These are phyloP conservation scores for Odontesthes bonariensis DNA, from an alignment of 2,113 vertebrate species.

Conservation along the genomic window DNA sequence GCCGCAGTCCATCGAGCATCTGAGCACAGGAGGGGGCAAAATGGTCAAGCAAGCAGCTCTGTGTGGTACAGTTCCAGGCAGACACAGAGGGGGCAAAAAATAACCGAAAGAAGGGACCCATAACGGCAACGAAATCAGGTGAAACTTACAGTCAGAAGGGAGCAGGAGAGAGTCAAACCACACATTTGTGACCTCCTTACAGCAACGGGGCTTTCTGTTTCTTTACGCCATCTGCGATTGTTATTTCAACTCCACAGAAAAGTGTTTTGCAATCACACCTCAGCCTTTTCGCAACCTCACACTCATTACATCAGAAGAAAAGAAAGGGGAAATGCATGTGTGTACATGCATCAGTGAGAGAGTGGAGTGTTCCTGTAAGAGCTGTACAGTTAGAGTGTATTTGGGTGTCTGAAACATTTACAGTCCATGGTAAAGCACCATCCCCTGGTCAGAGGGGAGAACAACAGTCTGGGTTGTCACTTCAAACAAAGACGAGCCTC, in stretches of 20 bases:
- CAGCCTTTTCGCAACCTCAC: not conserved
- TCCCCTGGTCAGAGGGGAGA: slow-evolving; percentile 63
- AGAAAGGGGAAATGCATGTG: slow-evolving; percentile 44
- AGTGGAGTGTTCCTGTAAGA: slow-evolving; percentile 31
- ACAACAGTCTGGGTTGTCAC: slow-evolving; percentile 73
- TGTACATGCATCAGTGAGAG: slow-evolving; percentile 43
- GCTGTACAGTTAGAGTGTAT: slow-evolving; percentile 33
- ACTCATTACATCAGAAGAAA: slow-evolving; percentile 38
- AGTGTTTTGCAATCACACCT: slow-evolving; percentile 56
- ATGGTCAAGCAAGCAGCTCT: not conserved
- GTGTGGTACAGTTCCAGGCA: not conserved
- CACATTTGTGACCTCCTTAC: slow-evolving; percentile 3
- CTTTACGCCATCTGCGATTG: slow-evolving; percentile 7
- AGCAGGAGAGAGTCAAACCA: slow-evolving; percentile 3
- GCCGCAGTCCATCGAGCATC: slow-evolving; percentile 83
- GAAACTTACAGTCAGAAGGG: not conserved
- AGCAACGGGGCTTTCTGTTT: slow-evolving; percentile 26
- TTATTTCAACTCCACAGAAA: slow-evolving; percentile 46
- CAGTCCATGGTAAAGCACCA: slow-evolving; percentile 60
- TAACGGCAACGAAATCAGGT: not conserved
- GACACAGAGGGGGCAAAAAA: not conserved
- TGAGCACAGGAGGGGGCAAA: slow-evolving; percentile 43
- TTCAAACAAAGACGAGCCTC: slow-evolving; percentile 64
- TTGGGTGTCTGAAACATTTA: slow-evolving; percentile 65
- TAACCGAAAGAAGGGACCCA: not conserved